Evolutionary conservation across 2,797 vertebrate species (phyloP), one percentile per base, ranked within the genome.

Genomic region (Phrynocephalus guinanensis): DNA sequence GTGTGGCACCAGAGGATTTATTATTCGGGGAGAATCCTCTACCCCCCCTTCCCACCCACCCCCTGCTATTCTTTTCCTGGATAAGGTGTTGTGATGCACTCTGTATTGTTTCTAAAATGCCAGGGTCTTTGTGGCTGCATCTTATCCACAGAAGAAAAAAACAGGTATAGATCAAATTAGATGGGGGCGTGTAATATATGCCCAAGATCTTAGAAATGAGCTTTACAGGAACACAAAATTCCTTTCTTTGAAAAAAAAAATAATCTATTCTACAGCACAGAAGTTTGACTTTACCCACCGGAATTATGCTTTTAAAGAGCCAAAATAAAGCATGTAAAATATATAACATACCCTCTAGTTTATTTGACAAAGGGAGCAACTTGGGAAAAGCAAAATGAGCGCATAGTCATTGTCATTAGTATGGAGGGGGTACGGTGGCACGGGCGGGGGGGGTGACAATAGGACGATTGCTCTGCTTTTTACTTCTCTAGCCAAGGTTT

Each of bases 1-100:
- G 96, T 95, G 93, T 95, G 94, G 93, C 93, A 95, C 95, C 92
- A 94, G 96, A 96, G 95, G 94, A 95, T 95, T 81, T 94, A 91
- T 94, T 94, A 95, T 95, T 96, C 95, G 96, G 95, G 96, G 94
- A 93, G 10, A 87, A 87, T 88, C 87, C 91, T 85, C 33, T 83
- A 33, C 33, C 26, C 26, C 3, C 18, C 38, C 11, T 30, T 0
- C 22, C 7, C n/a, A 7, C 76, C 8, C 26, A 44, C 38, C 38
- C 38, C 38, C 38, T 44, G 38, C 38, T 1, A 0, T 28, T 63
- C 9, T 84, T 88, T 86, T 94, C 92, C 80, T 91, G 30, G 16
- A 71, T 88, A 90, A 95, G 93, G 94, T 93, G 88, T 92, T 95
- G 94, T 89, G 90, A 90, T 87, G 92, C 79, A 71, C 44, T 91